Conservation (phyloP, 2,888 invertebrate genomes). For the Mythimna pallens region DNA sequence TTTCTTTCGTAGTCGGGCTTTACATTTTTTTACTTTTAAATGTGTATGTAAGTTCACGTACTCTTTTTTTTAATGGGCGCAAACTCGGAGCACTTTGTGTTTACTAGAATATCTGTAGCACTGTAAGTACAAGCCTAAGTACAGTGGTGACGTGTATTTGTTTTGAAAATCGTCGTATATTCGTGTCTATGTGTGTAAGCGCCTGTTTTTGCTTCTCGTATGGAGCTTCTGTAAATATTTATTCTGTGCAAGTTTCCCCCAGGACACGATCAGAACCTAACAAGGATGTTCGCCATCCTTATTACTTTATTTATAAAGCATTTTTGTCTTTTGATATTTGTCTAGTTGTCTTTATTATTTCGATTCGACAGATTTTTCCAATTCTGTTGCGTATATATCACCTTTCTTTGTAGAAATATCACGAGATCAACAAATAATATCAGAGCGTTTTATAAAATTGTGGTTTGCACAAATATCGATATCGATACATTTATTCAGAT, state of each 20-base stretch:
- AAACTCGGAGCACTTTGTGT: too few relatives aligned
- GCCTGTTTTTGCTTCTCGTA: too few relatives aligned
- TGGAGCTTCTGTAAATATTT: slow-evolving; percentile 1
- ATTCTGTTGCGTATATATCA: neutral
- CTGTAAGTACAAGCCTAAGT: neutral
- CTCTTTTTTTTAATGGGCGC: too few relatives aligned
- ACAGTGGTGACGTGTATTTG: neutral
- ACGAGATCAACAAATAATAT: neutral
- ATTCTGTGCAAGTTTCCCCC: slow-evolving; percentile 32
- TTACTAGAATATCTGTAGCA: too few relatives aligned
- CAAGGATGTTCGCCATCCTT: slow-evolving; percentile 40
- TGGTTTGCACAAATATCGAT: too few relatives aligned
- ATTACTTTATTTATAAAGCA: slow-evolving; percentile 27
- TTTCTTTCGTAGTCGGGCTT: too few relatives aligned
- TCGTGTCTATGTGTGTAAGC: neutral
- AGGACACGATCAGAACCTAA: slow-evolving; percentile 46
- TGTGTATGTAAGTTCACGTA: too few relatives aligned
- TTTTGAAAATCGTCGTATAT: neutral
- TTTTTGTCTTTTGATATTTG: slow-evolving; percentile 23
- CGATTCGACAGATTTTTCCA: neutral
- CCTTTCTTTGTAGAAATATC: too few relatives aligned
- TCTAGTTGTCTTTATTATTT: slow-evolving; percentile 21
- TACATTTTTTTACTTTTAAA: too few relatives aligned
- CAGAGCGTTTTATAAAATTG: too few relatives aligned
- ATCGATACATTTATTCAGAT: too few relatives aligned